Conservation (phyloP, 2,113 vertebrate genomes). For the Mesitornis unicolor region DNA sequence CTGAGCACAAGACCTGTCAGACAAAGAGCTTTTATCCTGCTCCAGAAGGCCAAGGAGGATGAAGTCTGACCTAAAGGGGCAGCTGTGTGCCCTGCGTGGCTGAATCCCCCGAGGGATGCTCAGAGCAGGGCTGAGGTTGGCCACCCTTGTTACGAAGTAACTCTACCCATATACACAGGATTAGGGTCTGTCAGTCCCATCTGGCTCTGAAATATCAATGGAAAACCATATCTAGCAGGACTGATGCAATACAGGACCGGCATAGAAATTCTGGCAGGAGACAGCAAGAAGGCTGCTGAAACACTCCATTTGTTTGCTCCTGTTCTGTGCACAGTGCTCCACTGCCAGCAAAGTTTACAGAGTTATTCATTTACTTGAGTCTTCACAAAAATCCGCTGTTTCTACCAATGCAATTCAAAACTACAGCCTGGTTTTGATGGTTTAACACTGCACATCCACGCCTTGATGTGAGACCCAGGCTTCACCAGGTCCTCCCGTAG, state of each 20-base stretch:
- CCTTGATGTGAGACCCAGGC: fast-evolving
- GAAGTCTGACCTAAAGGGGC: too few species aligned
- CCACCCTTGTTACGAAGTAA: neutral
- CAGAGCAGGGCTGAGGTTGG: neutral
- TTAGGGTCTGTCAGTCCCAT: constrained; percentile 18
- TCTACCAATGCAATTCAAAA: neutral
- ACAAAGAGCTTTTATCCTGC: neutral
- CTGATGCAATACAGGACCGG: constrained; percentile 25
- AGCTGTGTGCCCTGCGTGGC: neutral
- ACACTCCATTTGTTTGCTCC: neutral
- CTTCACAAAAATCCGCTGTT: constrained; percentile 22
- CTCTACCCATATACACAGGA: neutral
- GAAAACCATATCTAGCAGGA: neutral
- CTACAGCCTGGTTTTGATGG: neutral
- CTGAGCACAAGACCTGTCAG: neutral
- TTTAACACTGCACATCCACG: neutral
- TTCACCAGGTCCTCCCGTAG: neutral
- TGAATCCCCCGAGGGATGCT: neutral
- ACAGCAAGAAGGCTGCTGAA: constrained; percentile 23
- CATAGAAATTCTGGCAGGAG: neutral
- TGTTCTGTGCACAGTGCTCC: constrained; percentile 14
- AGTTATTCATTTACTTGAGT: neutral
- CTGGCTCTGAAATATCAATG: neutral
- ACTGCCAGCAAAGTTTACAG: neutral
- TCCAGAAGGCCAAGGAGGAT: neutral